Conservation (phyloP, 64 coral and sea anemone species). For the Acropora tenuis region DNA sequence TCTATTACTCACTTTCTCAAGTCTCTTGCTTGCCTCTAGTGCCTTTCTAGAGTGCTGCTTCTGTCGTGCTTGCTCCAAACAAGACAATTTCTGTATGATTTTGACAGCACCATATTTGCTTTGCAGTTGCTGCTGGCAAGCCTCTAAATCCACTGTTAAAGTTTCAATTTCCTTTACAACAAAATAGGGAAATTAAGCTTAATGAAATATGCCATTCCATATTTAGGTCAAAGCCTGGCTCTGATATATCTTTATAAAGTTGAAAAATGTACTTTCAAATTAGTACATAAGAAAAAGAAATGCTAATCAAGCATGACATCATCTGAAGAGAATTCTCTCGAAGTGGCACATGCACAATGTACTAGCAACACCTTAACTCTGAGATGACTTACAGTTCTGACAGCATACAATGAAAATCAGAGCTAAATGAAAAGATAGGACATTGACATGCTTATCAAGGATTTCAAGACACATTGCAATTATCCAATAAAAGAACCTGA, state of each 20-base stretch:
- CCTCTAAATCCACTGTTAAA: slow-evolving; percentile 73
- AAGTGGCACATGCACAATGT: no score
- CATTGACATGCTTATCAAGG: no score
- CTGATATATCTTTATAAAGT: background rate
- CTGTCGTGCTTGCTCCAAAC: slow-evolving; percentile 75
- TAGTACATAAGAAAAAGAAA: background rate
- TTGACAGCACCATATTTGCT: slow-evolving; percentile 89
- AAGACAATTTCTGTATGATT: slow-evolving; percentile 75
- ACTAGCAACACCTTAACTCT: no score
- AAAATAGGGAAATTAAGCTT: background rate
- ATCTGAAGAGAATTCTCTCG: background rate
- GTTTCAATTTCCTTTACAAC: slow-evolving; percentile 83
- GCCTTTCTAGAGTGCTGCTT: slow-evolving; percentile 76
- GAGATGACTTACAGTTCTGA: no score
- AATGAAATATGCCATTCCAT: no score
- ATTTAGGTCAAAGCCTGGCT: no score
- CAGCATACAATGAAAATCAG: no score
- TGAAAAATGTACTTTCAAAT: background rate
- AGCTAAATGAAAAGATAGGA: no score
- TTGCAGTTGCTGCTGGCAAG: slow-evolving; percentile 79
- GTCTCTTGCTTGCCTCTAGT: slow-evolving; percentile 81
- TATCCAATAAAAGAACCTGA: background rate
- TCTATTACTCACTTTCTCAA: slow-evolving; percentile 69
- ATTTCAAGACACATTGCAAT: no score
- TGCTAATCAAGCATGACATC: background rate